phyloP scores from a whole-genome alignment of 2,888 invertebrate genomes.

The Eupithecia exiguata region DNA sequence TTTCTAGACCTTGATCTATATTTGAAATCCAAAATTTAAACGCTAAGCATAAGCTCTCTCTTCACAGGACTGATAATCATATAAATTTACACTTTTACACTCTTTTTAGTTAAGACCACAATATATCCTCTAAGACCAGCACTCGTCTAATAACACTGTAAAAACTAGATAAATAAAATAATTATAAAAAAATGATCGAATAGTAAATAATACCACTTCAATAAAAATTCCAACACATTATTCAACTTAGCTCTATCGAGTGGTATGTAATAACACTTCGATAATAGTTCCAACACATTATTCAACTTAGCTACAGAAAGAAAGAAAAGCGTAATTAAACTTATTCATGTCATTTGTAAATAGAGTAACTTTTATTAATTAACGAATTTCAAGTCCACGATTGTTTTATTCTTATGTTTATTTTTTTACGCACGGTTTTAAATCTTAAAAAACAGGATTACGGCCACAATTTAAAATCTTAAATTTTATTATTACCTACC shows the following conservation, averaged over 20 bases:
- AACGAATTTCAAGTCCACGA: not conserved
- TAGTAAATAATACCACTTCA: too few species aligned
- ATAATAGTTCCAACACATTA: not conserved
- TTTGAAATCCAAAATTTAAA: not conserved
- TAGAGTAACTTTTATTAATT: not conserved
- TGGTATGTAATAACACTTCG: not conserved
- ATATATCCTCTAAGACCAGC: not conserved
- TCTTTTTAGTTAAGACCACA: not conserved
- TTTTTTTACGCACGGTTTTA: not conserved
- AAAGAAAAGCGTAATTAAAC: not conserved
- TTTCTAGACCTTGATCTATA: not conserved
- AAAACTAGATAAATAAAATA: not conserved
- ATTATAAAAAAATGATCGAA: too few species aligned
- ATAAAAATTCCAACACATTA: too few species aligned
- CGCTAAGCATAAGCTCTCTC: not conserved
- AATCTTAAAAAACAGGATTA: not conserved
- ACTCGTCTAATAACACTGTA: not conserved
- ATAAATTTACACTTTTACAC: too few species aligned
- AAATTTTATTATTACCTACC: not conserved
- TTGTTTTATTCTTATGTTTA: not conserved
- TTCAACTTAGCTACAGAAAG: not conserved
- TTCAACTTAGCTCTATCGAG: too few species aligned
- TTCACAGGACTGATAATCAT: not conserved
- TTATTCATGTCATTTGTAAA: constrained; percentile 8
- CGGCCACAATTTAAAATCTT: not conserved